Conservation (phyloP, 2,888 invertebrate species). For the Cetonia aurata region DNA sequence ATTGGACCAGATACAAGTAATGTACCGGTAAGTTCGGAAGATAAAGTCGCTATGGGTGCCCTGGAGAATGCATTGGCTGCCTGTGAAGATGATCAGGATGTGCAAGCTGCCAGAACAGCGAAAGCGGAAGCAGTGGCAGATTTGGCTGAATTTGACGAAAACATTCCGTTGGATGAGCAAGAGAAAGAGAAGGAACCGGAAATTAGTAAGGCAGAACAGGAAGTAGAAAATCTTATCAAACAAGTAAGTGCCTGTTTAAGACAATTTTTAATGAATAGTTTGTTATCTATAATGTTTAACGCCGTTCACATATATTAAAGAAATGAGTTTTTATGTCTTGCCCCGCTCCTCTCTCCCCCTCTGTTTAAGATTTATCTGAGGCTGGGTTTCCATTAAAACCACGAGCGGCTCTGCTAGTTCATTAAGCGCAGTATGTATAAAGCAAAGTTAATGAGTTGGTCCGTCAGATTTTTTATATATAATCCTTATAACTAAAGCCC, state of each 20-base stretch:
- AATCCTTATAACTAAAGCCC: too few relatives aligned
- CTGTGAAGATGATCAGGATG: constrained; percentile 96
- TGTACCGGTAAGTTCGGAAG: constrained; percentile 63
- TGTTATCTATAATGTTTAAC: neutral
- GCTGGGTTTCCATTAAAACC: too few relatives aligned
- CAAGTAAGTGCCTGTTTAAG: constrained; percentile 69
- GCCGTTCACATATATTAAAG: too few relatives aligned
- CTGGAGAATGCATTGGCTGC: constrained; percentile 88
- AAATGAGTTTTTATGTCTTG: too few relatives aligned
- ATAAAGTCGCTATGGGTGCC: constrained; percentile 74
- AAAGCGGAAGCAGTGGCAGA: constrained; percentile 91
- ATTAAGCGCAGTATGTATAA: too few relatives aligned
- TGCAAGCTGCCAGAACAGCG: constrained; percentile 88
- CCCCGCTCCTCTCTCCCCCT: too few relatives aligned
- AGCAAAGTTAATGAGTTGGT: too few relatives aligned
- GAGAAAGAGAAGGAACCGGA: constrained; percentile 69
- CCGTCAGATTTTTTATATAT: too few relatives aligned
- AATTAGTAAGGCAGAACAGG: constrained; percentile 79
- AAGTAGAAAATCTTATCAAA: constrained; percentile 78
- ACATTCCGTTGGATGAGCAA: constrained; percentile 86
- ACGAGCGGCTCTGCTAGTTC: too few relatives aligned
- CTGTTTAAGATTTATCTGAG: too few relatives aligned
- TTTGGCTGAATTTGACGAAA: constrained; percentile 96
- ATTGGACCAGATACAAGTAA: constrained; percentile 49
- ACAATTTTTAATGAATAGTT: constrained; percentile 5